These are phyloP conservation scores for Scaptomyza cyrtandrae DNA, from an alignment of 2,888 invertebrate species.

Conservation along the genomic window DNA sequence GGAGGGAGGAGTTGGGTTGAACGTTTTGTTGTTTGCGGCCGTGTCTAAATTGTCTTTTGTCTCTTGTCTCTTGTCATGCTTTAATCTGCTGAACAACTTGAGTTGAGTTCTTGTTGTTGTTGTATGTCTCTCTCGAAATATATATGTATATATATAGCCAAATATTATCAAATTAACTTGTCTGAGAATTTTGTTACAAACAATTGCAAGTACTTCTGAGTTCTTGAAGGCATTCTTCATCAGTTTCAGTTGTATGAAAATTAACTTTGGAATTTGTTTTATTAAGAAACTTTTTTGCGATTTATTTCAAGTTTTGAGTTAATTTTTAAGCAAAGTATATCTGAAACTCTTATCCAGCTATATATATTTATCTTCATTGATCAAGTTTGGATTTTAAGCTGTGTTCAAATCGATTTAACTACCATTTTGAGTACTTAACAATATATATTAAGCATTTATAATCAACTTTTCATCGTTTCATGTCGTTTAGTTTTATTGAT, in stretches of 20 bases:
- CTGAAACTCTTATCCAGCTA: no score
- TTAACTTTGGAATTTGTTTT: not conserved
- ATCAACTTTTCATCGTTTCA: not conserved
- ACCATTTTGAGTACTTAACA: no score
- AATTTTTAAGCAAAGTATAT: no score
- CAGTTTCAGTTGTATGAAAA: not conserved
- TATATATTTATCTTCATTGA: no score
- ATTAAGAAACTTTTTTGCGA: no score
- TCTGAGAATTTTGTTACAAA: constrained; percentile 5
- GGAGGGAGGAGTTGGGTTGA: not conserved
- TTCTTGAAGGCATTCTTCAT: not conserved
- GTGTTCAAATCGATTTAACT: no score
- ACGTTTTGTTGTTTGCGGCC: constrained; percentile 29
- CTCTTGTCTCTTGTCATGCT: constrained; percentile 33
- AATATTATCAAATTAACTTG: constrained; percentile 36
- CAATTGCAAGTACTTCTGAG: not conserved
- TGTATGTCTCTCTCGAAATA: constrained; percentile 1
- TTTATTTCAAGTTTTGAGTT: no score
- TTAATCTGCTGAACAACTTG: constrained; percentile 49
- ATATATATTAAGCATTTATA: no score
- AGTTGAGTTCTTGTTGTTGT: not conserved
- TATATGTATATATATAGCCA: constrained; percentile 11
- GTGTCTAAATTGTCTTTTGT: constrained; percentile 35
- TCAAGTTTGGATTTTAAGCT: no score
- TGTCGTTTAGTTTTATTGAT: not conserved